Percentiles rank a stretch among this genome's conserved stretches.
phyloP scores from a whole-genome alignment of 2,888 invertebrate species.

The Brenthis daphne region DNA sequence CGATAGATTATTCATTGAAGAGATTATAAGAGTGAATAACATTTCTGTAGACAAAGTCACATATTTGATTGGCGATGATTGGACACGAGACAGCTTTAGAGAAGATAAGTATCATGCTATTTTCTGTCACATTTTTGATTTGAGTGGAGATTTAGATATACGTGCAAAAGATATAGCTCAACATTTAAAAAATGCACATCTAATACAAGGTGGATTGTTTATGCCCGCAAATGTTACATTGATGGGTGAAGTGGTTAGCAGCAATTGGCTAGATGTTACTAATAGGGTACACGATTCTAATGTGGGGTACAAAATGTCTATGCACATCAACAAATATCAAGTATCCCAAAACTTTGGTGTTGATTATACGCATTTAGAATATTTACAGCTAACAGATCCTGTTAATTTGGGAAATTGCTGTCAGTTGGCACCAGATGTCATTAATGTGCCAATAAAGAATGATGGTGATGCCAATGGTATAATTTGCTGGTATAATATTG shows the following conservation, averaged over 20 bases:
- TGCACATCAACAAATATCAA: slow-evolving; percentile 82
- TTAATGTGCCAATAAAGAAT: slow-evolving; percentile 55
- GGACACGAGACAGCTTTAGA: slow-evolving; percentile 52
- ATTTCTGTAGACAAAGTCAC: slow-evolving; percentile 62
- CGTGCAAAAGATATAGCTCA: slow-evolving; percentile 53
- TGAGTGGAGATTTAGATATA: slow-evolving; percentile 81
- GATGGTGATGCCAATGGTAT: slow-evolving; percentile 75
- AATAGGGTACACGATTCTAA: slow-evolving; percentile 82
- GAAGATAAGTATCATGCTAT: slow-evolving; percentile 77
- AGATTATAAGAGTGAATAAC: slow-evolving; percentile 67
- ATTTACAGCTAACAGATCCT: slow-evolving; percentile 64
- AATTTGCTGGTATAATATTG: slow-evolving; percentile 81
- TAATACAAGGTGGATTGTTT: slow-evolving; percentile 70
- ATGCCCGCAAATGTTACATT: slow-evolving; percentile 80
- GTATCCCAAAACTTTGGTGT: slow-evolving; percentile 82
- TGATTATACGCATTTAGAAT: slow-evolving; percentile 68
- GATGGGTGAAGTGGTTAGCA: slow-evolving; percentile 82
- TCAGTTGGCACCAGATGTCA: slow-evolving; percentile 44
- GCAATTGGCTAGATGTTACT: slow-evolving; percentile 82
- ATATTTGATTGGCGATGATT: slow-evolving; percentile 61
- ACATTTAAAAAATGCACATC: slow-evolving; percentile 56
- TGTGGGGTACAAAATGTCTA: slow-evolving; percentile 78
- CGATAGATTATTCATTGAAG: slow-evolving; percentile 68
- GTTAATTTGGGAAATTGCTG: slow-evolving; percentile 51
- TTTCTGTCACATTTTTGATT: slow-evolving; percentile 78